Base-by-base conservation (phyloP, 2,113 vertebrate species). In the Coptodon bakossiorum region DNA sequence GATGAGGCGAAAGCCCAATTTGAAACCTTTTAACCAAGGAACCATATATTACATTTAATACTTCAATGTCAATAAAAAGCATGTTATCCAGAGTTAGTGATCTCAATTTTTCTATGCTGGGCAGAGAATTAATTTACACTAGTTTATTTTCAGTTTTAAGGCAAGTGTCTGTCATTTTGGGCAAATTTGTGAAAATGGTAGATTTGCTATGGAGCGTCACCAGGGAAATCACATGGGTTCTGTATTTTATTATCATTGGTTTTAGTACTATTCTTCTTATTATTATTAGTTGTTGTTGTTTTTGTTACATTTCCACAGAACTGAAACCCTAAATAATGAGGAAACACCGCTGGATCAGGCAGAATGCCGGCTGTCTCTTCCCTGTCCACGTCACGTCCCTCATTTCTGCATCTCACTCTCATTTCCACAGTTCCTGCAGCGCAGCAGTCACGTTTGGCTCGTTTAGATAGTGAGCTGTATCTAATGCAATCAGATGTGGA, bases 71-170 rank as follows among this genome's bases (percentile, higher is more conserved):
- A 31, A 40, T 59, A 80, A 76, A 86, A 22, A 76, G 22, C 59
- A 82, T 86, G 86, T 84, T 83, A 91, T 91, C 83, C 88, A 86
- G 79, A 73, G 85, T 78, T 38, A 61, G 80, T 82, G 91, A 81
- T 59, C 54, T 82, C 48, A 83, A 19, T 1, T 3, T 48, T 83
- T 80, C 82, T 68, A 87, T 81, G 79, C 50, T 40, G 40, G 86
- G 45, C 82, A 91, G 84, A 88, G 78, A 87, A 87, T 82, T 61
- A 19, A 40, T 29, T 38, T 45, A 66, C 34, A 38, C 19, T 66
- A 22, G 61, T 66, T 38, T 38, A 66, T 66, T 66, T 38, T 0
- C 16, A 31, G 9, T 78, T n/a, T 9, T 11, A 31, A n/a, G 24
- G 73, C 68, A 38, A 76, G 66, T 90, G 45, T 88, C 80, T 52